Evolutionary conservation across 2,797 vertebrate species (phyloP).

Genomic region (Hyperoplus immaculatus): DNA sequence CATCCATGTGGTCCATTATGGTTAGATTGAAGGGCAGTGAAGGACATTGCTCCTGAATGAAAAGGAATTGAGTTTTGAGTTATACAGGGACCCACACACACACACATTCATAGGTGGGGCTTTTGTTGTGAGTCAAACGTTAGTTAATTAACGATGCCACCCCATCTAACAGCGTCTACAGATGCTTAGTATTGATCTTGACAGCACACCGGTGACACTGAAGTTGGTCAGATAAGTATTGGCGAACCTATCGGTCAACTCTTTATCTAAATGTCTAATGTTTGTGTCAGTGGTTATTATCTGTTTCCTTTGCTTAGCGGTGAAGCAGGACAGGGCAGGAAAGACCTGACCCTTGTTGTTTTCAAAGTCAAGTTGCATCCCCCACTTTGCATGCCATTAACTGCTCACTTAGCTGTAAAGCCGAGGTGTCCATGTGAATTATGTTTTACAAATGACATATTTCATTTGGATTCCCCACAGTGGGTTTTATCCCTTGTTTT

Average conservation of each 20-base stretch:
- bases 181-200: conserved; percentile 38
- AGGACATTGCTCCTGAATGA: conserved; percentile 31
- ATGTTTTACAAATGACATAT: conserved; percentile 50
- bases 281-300: not conserved
- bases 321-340: not conserved
- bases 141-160: conserved; percentile 27
- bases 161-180: conserved; percentile 24
- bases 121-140: conserved; percentile 28
- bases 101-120: conserved; percentile 1
- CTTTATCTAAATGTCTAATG: conserved; percentile 7
- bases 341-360: conserved; percentile 10
- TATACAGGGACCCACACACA: conserved; percentile 14
- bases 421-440: conserved; percentile 6
- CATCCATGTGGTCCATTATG: conserved; percentile 43
- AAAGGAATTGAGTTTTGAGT: conserved; percentile 13
- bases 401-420: conserved; percentile 10
- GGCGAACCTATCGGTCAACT: not conserved
- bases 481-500: conserved; percentile 32
- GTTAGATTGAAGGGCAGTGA: conserved; percentile 43
- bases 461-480: conserved; percentile 33
- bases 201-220: conserved; percentile 8
- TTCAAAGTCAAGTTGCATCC: conserved; percentile 41
- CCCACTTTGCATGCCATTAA: conserved; percentile 21
- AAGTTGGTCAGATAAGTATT: conserved; percentile 23
- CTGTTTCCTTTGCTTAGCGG: not conserved